Evolutionary conservation across 2,888 invertebrate species (phyloP), one percentile per base, ranked within the genome.

Genomic region (Caenorhabditis sulstoni): DNA sequence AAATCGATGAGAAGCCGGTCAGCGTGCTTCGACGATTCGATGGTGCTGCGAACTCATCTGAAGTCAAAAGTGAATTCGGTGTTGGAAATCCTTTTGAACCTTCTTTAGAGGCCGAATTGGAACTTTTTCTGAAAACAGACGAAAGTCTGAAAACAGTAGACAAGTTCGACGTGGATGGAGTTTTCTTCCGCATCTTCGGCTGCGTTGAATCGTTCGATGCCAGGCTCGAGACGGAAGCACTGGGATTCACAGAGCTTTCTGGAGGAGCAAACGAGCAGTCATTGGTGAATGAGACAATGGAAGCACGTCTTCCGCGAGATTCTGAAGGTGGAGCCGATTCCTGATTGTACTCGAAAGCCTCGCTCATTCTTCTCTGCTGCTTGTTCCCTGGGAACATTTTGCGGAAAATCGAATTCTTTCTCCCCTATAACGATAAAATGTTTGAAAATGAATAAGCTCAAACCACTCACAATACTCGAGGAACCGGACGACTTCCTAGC

Each of bases 151-250:
- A 77, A 14, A 77, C 77, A 3, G 77, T 65, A 0, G 77, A 77
- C 0, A 78, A 50, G 58, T 71, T 73, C 14, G 78, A 78, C 8
- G 78, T 45, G 7, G 78, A 78, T 22, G 66, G 61, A 2, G 62
- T 39, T 49, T 78, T 78, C 59, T 78, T 78, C 4, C 78, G 53
- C 57, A 78, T 29, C 23, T 67, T 78, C n/a, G 66, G 55, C n/a
- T 78, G 23, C 35, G 20, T 2, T 1, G 71, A 71, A n/a, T 71
- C 71, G 9, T 22, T 64, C 9, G 61, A 61, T 1, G 70, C 53
- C 7, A 70, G 16, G 45, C 70, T 70, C 14, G 61, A 39, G 16
- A 71, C 55, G 1, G 71, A 71, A 1, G 39, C 47, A 16, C 62
- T 70, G 14, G 62, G 16, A 18, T 52, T 59, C 39, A 45, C 44